Conservation (phyloP, 30 jellyfish, hydroid and myxozoan genomes). For the Hydractinia echinata region DNA sequence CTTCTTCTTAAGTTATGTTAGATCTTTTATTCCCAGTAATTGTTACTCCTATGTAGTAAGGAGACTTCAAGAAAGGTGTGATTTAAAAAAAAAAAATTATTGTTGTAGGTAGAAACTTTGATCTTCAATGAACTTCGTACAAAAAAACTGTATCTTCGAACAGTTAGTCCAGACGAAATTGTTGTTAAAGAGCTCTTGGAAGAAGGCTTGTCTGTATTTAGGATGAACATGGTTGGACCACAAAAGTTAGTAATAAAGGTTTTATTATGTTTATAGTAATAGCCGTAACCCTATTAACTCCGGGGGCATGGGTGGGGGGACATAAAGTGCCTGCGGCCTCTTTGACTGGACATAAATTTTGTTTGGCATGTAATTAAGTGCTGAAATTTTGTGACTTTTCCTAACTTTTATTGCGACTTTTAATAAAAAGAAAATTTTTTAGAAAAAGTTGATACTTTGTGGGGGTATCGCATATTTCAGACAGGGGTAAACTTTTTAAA, state of each 20-base stretch:
- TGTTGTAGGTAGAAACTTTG: constrained; percentile 76
- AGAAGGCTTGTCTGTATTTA: constrained; percentile 53
- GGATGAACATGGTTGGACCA: constrained; percentile 78
- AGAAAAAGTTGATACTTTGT: too few species aligned
- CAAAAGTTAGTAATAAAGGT: constrained; percentile 47
- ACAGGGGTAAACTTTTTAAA: too few species aligned
- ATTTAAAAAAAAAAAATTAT: too few species aligned
- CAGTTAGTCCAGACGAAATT: constrained; percentile 61
- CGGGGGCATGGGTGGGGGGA: neutral
- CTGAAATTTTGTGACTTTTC: neutral
- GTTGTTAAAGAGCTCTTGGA: constrained; percentile 54
- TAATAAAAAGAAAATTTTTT: too few species aligned
- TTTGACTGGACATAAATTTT: too few species aligned
- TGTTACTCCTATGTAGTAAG: too few species aligned
- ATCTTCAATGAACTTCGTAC: constrained; percentile 71
- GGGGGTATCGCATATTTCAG: too few species aligned
- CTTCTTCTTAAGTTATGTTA: too few species aligned
- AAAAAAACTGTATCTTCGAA: constrained; percentile 49
- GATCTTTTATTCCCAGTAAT: too few species aligned
- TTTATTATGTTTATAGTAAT: neutral
- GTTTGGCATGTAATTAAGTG: neutral
- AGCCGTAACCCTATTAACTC: neutral
- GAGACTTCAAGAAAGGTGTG: too few species aligned
- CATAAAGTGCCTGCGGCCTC: too few species aligned
- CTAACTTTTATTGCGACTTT: too few species aligned